phyloP scores from a whole-genome alignment of 2,113 vertebrate genomes.

The Microcebus lehilahytsara region DNA sequence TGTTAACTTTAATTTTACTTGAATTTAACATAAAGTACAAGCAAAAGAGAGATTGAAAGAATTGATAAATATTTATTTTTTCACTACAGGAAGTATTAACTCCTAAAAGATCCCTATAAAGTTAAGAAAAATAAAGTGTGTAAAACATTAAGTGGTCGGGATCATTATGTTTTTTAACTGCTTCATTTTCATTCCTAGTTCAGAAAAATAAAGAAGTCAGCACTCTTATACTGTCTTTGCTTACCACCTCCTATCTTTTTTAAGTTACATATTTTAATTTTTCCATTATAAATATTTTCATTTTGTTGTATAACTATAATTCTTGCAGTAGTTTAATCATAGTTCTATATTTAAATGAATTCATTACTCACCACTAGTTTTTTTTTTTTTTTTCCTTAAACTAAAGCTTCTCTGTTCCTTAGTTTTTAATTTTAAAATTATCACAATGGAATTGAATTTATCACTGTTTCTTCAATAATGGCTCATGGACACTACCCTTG shows the following conservation, averaged over 20 bases:
- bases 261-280: not conserved
- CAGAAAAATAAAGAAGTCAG: not conserved
- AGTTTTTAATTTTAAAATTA: not conserved
- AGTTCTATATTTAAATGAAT: not conserved
- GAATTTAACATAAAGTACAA: not conserved
- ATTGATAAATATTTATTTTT: not conserved
- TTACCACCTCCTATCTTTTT: not conserved
- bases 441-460: not conserved
- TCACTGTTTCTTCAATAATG: not conserved
- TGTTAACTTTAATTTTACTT: not conserved
- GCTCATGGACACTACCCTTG: not conserved
- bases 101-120: not conserved
- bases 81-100: not conserved
- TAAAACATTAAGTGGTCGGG: not conserved
- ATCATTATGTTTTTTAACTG: not conserved
- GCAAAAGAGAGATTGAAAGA: not conserved
- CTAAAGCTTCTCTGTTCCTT: not conserved
- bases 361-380: not conserved
- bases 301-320: not conserved
- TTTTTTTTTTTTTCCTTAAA: not conserved
- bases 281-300: not conserved
- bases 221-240: accelerated
- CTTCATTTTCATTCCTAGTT: not conserved
- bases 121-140: not conserved
- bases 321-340: not conserved